Conservation (phyloP, 2,113 vertebrate species). For the Neolamprologus ventralis region DNA sequence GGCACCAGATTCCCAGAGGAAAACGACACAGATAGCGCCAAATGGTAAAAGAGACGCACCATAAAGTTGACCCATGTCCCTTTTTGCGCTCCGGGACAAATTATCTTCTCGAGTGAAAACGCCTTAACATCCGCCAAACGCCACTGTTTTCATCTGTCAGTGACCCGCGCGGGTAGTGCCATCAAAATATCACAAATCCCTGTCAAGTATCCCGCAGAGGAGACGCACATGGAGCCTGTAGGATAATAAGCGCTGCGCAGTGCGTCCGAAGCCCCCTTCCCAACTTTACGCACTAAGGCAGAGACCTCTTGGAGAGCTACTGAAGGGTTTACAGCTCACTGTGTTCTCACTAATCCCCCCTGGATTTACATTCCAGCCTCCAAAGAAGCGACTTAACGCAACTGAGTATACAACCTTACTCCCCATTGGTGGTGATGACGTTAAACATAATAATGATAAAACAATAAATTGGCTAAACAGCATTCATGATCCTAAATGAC, state of each 20-base stretch:
- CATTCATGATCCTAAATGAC: not conserved
- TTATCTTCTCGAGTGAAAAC: not conserved
- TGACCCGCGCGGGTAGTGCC: not conserved
- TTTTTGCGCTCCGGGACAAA: conserved; percentile 18
- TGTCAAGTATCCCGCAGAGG: conserved; percentile 15
- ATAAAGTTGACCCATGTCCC: conserved; percentile 65
- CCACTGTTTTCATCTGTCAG: conserved; percentile 19
- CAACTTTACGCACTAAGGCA: conserved; percentile 56
- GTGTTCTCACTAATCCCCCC: conserved; percentile 55
- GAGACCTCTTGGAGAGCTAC: conserved; percentile 44
- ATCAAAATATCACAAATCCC: conserved; percentile 1
- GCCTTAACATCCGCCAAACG: not conserved
- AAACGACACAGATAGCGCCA: conserved; percentile 48
- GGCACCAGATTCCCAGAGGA: conserved; percentile 54
- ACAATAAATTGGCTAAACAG: not conserved
- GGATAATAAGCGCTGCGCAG: not conserved
- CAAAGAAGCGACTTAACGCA: conserved; percentile 13
- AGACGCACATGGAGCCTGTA: conserved; percentile 31
- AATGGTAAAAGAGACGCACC: conserved; percentile 53
- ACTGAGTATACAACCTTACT: not conserved
- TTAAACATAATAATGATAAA: not conserved
- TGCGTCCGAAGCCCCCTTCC: conserved; percentile 10
- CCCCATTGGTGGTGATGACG: not conserved
- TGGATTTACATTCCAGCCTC: conserved; percentile 64
- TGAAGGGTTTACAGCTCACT: conserved; percentile 42